Percentiles rank a stretch among this genome's conserved stretches.
Conservation (phyloP, 2,888 invertebrate species). For the Caenorhabditis drosophilae region DNA sequence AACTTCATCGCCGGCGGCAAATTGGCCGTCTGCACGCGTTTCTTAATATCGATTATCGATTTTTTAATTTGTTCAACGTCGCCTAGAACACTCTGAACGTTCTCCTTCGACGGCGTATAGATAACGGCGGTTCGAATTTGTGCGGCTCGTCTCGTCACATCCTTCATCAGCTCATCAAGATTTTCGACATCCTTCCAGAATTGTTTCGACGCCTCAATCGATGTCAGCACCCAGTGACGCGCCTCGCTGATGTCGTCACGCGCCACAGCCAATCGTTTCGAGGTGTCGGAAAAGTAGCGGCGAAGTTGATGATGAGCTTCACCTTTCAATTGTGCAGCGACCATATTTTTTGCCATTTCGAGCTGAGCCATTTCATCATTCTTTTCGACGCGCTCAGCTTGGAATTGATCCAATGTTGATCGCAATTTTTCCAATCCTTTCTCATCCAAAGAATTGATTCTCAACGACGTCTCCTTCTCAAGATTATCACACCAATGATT, state of each 20-base stretch:
- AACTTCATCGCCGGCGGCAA: constrained; percentile 36
- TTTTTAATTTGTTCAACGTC: constrained; percentile 17
- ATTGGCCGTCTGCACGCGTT: constrained; percentile 36
- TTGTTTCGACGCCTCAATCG: constrained; percentile 33
- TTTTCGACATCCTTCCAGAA: constrained; percentile 67
- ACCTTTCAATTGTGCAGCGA: constrained; percentile 52
- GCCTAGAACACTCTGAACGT: constrained; percentile 11
- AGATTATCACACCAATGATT: constrained; percentile 37
- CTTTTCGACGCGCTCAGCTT: constrained; percentile 14
- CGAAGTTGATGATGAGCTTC: constrained; percentile 61
- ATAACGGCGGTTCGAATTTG: constrained; percentile 65
- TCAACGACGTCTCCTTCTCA: constrained; percentile 25
- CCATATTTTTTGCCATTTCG: constrained; percentile 61
- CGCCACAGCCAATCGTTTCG: constrained; percentile 57
- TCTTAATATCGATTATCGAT: constrained; percentile 27
- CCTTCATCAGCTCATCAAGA: constrained; percentile 63
- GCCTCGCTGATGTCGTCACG: constrained; percentile 33
- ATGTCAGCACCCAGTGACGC: constrained; percentile 23
- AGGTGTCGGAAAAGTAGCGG: constrained; percentile 58
- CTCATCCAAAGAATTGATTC: constrained; percentile 35
- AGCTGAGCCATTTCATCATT: constrained; percentile 32
- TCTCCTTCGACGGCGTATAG: constrained; percentile 63
- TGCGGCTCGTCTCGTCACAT: constrained; percentile 51
- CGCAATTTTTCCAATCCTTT: constrained; percentile 29
- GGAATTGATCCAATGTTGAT: constrained; percentile 11